Evolutionary conservation across 2,113 vertebrate genomes (phyloP), one percentile per base, ranked within the genome.

Genomic region (Pardalotus punctatus): DNA sequence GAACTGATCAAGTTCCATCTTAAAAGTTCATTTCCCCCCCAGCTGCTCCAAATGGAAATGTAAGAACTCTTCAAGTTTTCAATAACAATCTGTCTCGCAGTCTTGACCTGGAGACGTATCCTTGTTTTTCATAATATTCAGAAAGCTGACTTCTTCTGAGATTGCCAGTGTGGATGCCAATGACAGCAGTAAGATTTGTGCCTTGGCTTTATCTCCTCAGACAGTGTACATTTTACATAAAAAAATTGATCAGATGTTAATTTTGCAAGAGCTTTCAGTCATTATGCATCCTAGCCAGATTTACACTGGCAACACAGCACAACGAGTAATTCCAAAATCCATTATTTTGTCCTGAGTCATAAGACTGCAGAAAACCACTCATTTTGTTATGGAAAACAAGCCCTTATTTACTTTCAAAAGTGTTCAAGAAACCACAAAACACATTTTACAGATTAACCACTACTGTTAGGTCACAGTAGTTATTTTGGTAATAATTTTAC

Each of bases 281-380:
- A 51, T 76, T 92, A 66, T 85, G 78, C 64, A 20, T 92, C 51
- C 81, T 86, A 95, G 94, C 92, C 60, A 88, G 85, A 92, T 96
- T 93, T 88, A 66, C 79, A 47, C 88, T 95, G 94, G 95, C 94
- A 97, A 64, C 58, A 58, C 51, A 86, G 64, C 53, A 91, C 96
- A 91, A 79, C 45, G 22, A 96, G 61, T 65, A 54, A 94, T 86
- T 97, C 94, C 87, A 96, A 96, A 86, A 87, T 86, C 79, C 95
- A 67, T 96, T 96, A 92, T 90, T 96, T 93, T 92, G 90, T 94
- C 85, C 93, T 96, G 94, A 97, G 94, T 95, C 95, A 96, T 88
- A 31, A 14, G 86, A 79, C 71, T 81, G 82, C 64, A 88, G 69
- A 36, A 92, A 95, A 77, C 51, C 67, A 81, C 90, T 96, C 67